phyloP scores from a whole-genome alignment of 2,888 invertebrate genomes.

The Spisula subtruncata region DNA sequence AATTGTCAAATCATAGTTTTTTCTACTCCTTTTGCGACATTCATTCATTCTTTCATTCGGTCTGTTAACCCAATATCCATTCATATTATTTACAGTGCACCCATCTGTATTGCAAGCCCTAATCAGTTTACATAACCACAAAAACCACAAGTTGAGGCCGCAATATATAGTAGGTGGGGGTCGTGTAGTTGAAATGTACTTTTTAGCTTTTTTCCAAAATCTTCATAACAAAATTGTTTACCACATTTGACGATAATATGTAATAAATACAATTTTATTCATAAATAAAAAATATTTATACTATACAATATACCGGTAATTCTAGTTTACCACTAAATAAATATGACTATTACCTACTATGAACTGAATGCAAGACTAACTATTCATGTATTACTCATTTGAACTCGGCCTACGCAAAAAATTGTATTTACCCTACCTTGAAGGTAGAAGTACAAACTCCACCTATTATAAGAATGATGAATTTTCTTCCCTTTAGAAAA shows the following conservation, averaged over 20 bases:
- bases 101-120: not conserved
- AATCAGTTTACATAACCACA: not conserved
- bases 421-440: conserved; percentile 6
- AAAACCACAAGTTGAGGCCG: not conserved
- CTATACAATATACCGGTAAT: not conserved
- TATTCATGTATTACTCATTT: conserved; percentile 31
- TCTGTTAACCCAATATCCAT: not conserved
- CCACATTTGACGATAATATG: not conserved
- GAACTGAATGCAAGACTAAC: not conserved
- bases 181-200: not conserved
- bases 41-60: not conserved
- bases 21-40: not conserved
- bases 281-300: conserved; percentile 3
- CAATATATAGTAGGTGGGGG: not conserved
- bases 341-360: not conserved
- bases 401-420: conserved; percentile 42
- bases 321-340: not conserved
- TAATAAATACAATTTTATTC: not conserved
- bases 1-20: not conserved
- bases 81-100: not conserved
- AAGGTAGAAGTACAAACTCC: not conserved
- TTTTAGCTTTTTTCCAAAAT: not conserved
- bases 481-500: conserved; percentile 24
- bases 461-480: not conserved
- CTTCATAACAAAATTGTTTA: not conserved